phyloP scores from a whole-genome alignment of 2,113 vertebrate species.

The Danio rerio region DNA sequence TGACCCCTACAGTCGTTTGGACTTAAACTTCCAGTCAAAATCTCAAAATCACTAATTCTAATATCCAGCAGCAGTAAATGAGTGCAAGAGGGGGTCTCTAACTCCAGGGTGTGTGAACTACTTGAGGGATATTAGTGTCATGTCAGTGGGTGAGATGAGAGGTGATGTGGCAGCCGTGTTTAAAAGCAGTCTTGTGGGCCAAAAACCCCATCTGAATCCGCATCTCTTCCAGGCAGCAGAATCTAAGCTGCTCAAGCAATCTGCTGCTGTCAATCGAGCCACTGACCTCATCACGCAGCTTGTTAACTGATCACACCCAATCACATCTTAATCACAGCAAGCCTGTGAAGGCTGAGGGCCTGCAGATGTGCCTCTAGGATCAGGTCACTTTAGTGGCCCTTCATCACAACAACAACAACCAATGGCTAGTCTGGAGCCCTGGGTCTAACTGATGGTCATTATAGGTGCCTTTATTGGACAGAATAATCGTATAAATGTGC shows the following conservation, averaged over 20 bases:
- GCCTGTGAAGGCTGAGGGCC: not conserved
- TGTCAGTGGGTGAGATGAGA: constrained; percentile 63
- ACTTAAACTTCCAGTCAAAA: not conserved
- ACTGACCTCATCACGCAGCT: constrained; percentile 60
- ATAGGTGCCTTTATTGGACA: constrained; percentile 16
- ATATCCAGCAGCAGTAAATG: constrained; percentile 54
- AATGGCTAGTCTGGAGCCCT: constrained; percentile 4
- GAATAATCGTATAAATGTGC: constrained; percentile 40
- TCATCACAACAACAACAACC: constrained; percentile 29
- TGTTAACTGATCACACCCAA: constrained; percentile 61
- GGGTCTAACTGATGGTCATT: not conserved
- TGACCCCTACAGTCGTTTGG: constrained; percentile 15
- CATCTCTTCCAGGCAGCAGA: constrained; percentile 57
- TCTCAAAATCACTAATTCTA: constrained; percentile 42
- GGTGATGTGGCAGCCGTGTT: constrained; percentile 41
- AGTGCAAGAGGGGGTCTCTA: not conserved
- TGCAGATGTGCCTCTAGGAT: constrained; percentile 28
- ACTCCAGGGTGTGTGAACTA: constrained; percentile 44
- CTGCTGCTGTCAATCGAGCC: constrained; percentile 65
- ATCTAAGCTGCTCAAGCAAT: constrained; percentile 70
- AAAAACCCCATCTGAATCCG: constrained; percentile 52
- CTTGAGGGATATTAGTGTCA: constrained; percentile 71
- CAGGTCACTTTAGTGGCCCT: constrained; percentile 28
- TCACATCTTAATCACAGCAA: constrained; percentile 44
- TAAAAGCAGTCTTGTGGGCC: constrained; percentile 55